Base-by-base conservation (phyloP, 2,797 vertebrate genomes). In the Fringilla coelebs region DNA sequence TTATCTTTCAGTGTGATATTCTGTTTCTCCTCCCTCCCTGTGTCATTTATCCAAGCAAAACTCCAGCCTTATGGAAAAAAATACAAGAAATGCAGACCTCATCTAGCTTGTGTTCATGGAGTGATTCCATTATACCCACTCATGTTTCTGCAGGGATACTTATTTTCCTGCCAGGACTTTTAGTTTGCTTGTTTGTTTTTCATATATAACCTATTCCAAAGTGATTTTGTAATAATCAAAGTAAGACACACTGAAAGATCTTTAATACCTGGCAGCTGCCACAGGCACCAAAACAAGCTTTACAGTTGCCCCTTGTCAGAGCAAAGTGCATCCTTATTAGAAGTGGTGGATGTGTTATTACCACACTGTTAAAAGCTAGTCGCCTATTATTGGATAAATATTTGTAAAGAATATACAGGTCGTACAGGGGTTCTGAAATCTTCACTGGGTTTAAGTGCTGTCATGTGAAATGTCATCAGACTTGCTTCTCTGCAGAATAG, bases 201-300 rank as follows among this genome's bases (percentile, higher is more conserved):
- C 85, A 11, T 11, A 1, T 20, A 10, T 22, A 16, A 67, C 61
- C 19, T 74, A 63, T 67, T 51, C 43, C 16, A 6, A 34, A 70
- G 18, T 38, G 28, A 43, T 61, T 72, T 71, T 46, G 18, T 61
- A 66, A n/a, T 55, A 76, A 63, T 57, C 15, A 62, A 49, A 81
- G 11, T 43, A 62, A 66, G 15, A 11, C 10, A 5, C 0, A 1
- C 34, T 18, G 19, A 46, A 84, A 83, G 25, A 21, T 41, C 2
- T 2, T 46, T 68, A 14, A 40, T 40, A 70, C 7, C 0, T 2
- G 40, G 72, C 40, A 61, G 24, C 40, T 85, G n/a, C 40, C 11
- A n/a, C 16, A 11, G 40, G 5, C 40, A 40, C 46, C 20, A 25
- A 17, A 61, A 46, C 9, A 61, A 62, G 9, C 5, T 77, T 31